Conservation (phyloP, 2,113 vertebrate genomes). For the Elaphurus davidianus region DNA sequence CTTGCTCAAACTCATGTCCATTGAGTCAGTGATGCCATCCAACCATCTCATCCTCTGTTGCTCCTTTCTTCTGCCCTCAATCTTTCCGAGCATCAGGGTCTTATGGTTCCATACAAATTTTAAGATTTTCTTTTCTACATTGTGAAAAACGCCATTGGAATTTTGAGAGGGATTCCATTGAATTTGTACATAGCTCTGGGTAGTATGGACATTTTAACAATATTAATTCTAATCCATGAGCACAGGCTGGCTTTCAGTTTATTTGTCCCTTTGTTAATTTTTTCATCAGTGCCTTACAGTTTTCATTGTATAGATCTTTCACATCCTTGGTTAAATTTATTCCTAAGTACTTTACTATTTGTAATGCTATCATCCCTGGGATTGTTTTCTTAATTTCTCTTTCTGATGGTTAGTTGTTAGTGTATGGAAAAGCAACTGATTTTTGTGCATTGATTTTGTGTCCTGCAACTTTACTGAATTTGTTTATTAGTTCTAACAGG, state of each 20-base stretch:
- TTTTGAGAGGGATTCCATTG: neutral
- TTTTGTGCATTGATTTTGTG: neutral
- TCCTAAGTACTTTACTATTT: neutral
- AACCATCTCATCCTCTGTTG: neutral
- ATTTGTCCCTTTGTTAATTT: neutral
- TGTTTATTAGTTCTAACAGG: neutral
- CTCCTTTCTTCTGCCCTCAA: neutral
- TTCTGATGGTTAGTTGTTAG: neutral
- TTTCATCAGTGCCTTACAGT: neutral
- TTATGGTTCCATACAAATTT: neutral
- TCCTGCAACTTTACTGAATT: neutral
- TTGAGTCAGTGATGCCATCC: neutral
- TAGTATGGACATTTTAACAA: neutral
- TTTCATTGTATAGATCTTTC: neutral
- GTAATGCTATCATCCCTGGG: neutral
- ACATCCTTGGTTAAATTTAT: neutral
- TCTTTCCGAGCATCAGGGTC: neutral
- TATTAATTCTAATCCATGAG: neutral
- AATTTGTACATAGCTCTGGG: neutral
- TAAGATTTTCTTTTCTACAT: neutral
- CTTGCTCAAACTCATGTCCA: neutral
- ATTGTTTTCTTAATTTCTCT: neutral
- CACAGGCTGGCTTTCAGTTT: neutral
- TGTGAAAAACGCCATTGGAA: neutral
- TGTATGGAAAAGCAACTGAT: neutral